These are phyloP conservation scores for Catharus ustulatus DNA, from an alignment of 2,797 vertebrate species.

Conservation along the genomic window DNA sequence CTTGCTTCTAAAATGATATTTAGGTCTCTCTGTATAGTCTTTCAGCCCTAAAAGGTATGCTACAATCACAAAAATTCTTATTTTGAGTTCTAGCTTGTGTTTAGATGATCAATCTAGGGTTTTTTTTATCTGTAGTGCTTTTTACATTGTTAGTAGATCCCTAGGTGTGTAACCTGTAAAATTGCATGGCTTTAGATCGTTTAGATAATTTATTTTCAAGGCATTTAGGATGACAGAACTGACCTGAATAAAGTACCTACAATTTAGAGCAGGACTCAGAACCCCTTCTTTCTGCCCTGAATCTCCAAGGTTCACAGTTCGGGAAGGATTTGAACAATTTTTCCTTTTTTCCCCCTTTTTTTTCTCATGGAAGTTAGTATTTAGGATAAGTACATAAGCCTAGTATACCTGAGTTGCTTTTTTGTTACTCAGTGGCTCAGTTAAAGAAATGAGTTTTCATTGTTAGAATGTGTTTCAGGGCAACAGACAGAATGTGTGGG, in stretches of 20 bases:
- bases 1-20: not conserved
- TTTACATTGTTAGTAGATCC: not conserved
- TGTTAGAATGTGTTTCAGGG: not conserved
- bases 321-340: not conserved
- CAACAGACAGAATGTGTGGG: not conserved
- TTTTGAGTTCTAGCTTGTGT: not conserved
- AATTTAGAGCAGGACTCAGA: not conserved
- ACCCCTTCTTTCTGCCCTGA: not conserved
- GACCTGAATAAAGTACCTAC: not conserved
- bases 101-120: not conserved
- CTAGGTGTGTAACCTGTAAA: not conserved
- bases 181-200: not conserved
- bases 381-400: not conserved
- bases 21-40: not conserved
- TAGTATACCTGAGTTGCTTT: not conserved
- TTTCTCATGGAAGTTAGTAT: not conserved
- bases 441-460: not conserved
- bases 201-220: not conserved
- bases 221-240: not conserved
- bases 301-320: not conserved
- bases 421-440: not conserved
- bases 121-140: not conserved
- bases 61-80: not conserved
- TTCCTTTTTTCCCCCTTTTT: accelerated
- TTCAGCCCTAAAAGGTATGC: not conserved